Evolutionary conservation across 2,797 vertebrate species (phyloP).

Genomic region (Hemibagrus guttatus): DNA sequence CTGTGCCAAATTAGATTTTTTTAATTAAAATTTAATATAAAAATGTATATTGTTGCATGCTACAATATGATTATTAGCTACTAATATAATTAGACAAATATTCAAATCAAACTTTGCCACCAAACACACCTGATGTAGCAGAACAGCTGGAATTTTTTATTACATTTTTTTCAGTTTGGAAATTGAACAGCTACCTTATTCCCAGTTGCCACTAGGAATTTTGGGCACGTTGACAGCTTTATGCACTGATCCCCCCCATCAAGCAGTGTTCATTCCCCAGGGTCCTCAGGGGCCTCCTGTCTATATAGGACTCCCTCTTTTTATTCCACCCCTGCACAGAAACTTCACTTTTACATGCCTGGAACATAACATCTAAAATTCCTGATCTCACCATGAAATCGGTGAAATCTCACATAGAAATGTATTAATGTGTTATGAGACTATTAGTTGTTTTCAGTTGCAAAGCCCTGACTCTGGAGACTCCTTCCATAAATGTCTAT

Average conservation of each 20-base stretch:
- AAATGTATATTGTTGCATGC: not conserved
- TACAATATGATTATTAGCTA: not conserved
- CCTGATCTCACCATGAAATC: not conserved
- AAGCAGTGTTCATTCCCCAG: not conserved
- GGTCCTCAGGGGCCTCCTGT: not conserved
- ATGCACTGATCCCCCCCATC: not conserved
- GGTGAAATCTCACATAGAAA: not conserved
- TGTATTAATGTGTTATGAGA: not conserved
- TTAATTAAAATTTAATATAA: not conserved
- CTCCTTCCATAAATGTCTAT: not conserved
- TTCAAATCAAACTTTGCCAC: not conserved
- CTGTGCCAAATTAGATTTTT: not conserved
- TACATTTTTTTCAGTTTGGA: not conserved
- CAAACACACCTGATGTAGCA: not conserved
- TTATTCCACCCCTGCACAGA: not conserved
- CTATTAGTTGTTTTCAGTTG: not conserved
- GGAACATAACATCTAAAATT: not conserved
- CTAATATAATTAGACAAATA: not conserved
- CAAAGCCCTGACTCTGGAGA: not conserved
- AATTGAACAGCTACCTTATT: not conserved
- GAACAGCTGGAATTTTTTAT: not conserved
- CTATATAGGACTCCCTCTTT: not conserved
- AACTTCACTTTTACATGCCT: not conserved
- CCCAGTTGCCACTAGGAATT: not conserved
- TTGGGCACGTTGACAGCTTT: not conserved